These are phyloP conservation scores for Caradrina kadenii DNA, from an alignment of 2,888 invertebrate species.

Conservation along the genomic window DNA sequence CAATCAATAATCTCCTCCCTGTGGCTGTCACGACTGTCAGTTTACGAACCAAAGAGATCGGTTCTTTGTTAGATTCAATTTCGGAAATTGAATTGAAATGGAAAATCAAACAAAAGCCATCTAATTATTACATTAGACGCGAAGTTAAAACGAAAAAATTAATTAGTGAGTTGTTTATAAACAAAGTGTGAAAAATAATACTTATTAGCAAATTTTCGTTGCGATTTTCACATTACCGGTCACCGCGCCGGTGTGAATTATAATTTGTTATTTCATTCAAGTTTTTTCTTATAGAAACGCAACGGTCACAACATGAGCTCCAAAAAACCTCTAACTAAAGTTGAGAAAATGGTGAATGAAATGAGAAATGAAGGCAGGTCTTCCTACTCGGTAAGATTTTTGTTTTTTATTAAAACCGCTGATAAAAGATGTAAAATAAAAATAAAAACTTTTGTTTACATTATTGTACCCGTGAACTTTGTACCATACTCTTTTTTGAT, in stretches of 20 bases:
- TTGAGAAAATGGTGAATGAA: conserved; percentile 24
- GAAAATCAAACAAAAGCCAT: conserved; percentile 12
- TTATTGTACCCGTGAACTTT: no score
- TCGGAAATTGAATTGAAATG: not conserved
- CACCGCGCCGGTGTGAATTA: not conserved
- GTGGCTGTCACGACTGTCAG: not conserved
- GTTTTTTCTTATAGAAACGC: not conserved
- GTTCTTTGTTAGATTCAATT: not conserved
- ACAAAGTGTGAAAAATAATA: not conserved
- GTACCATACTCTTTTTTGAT: no score
- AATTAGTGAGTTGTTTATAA: not conserved
- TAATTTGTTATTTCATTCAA: not conserved
- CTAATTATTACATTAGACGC: not conserved
- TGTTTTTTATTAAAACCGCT: not conserved
- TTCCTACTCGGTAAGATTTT: conserved; percentile 20
- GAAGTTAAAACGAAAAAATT: not conserved
- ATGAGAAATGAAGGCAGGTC: conserved; percentile 17
- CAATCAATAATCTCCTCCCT: not conserved
- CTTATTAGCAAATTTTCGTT: not conserved
- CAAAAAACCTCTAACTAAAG: conserved; percentile 27
- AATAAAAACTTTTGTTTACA: no score
- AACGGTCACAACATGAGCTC: conserved; percentile 35
- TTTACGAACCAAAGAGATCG: not conserved
- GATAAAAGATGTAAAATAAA: no score
- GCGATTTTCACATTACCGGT: conserved; percentile 11